phyloP scores from a whole-genome alignment of 2,888 invertebrate species.

The Dryadula phaetusa region DNA sequence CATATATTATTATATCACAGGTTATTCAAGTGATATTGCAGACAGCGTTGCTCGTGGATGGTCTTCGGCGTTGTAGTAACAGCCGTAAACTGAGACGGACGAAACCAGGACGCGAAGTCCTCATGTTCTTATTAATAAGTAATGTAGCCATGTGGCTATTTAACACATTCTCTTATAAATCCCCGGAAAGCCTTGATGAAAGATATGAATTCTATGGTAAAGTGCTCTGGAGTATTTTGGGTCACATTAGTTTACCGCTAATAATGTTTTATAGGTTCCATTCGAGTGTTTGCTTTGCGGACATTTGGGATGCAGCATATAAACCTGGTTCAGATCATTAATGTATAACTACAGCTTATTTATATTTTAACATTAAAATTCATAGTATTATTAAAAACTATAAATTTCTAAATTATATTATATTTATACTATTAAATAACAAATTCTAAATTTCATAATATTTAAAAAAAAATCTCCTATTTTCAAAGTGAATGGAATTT shows the following conservation, averaged over 20 bases:
- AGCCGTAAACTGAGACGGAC: slow-evolving; percentile 83
- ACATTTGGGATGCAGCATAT: slow-evolving; percentile 91
- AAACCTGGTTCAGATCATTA: slow-evolving; percentile 80
- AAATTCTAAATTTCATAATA: no score
- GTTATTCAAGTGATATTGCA: slow-evolving; percentile 89
- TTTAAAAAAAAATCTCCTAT: no score
- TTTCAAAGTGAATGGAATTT: no score
- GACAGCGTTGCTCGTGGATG: slow-evolving; percentile 89
- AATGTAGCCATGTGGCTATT: slow-evolving; percentile 92
- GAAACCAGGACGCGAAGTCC: slow-evolving; percentile 90
- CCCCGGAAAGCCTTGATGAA: slow-evolving; percentile 77
- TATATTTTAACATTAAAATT: no score
- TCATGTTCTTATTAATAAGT: slow-evolving; percentile 90
- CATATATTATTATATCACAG: slow-evolving; percentile 58
- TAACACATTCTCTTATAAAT: slow-evolving; percentile 87
- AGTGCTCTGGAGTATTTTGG: slow-evolving; percentile 88
- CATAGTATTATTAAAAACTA: no score
- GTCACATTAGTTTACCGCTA: slow-evolving; percentile 89
- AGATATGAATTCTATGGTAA: slow-evolving; percentile 88
- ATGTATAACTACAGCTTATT: background rate
- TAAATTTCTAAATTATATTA: no score
- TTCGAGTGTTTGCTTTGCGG: slow-evolving; percentile 90
- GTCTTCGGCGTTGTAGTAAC: slow-evolving; percentile 89
- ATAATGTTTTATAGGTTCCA: slow-evolving; percentile 92
- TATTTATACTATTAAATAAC: no score